Evolutionary conservation across 2,888 invertebrate species (phyloP).

Genomic region (Agriopis marginaria): DNA sequence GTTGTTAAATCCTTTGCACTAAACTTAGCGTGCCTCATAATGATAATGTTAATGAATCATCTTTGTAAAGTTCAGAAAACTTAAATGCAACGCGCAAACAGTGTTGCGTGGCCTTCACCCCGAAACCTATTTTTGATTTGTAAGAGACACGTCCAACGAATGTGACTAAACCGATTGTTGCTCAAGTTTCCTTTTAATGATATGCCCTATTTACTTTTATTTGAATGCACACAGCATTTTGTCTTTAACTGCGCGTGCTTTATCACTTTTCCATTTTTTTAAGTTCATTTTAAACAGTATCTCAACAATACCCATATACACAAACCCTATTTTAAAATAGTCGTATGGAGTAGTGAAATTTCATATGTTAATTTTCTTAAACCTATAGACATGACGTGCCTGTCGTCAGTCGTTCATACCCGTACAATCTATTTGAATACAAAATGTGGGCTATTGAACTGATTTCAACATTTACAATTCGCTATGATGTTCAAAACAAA

Average conservation of each 20-base stretch:
- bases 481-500: slow-evolving; percentile 53
- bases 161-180: slow-evolving; percentile 64
- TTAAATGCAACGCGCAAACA: slow-evolving; percentile 50
- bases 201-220: slow-evolving; percentile 49
- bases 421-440: slow-evolving; percentile 56
- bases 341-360: slow-evolving; percentile 14
- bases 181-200: slow-evolving; percentile 59
- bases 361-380: slow-evolving; percentile 36
- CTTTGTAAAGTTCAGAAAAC: slow-evolving; percentile 42
- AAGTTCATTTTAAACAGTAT: slow-evolving; percentile 12
- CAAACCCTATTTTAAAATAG: slow-evolving; percentile 1
- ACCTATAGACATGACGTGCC: slow-evolving; percentile 36
- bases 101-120: slow-evolving; percentile 67
- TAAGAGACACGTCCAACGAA: slow-evolving; percentile 66
- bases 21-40: slow-evolving; percentile 34
- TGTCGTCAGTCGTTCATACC: slow-evolving; percentile 42
- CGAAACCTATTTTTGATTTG: slow-evolving; percentile 71
- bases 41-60: slow-evolving; percentile 37
- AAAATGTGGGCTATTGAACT: slow-evolving; percentile 60
- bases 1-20: slow-evolving; percentile 34
- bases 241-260: slow-evolving; percentile 51
- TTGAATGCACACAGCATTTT: slow-evolving; percentile 36
- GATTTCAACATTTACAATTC: slow-evolving; percentile 54
- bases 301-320: not conserved
- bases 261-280: slow-evolving; percentile 47